These are phyloP conservation scores for Sanderia malayensis DNA, from an alignment of 30 jellyfish, hydroid and myxozoan species.

Conservation along the genomic window DNA sequence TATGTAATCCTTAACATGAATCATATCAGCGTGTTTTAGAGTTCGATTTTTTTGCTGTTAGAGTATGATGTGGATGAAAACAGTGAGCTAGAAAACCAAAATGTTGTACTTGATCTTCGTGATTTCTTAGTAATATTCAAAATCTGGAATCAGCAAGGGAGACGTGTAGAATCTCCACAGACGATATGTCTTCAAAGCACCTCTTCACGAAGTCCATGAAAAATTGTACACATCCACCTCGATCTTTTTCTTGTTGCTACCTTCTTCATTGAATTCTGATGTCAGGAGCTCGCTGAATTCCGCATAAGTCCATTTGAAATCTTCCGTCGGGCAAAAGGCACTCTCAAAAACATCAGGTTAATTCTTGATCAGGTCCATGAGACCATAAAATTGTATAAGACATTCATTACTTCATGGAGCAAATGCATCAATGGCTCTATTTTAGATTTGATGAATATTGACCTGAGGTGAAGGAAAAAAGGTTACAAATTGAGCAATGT, in stretches of 20 bases:
- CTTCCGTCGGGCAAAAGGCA: slow-evolving; percentile 3
- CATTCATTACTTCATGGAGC: slow-evolving; percentile 3
- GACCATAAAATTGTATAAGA: slow-evolving; percentile 1
- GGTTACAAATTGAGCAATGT: not conserved
- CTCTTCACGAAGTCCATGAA: slow-evolving; percentile 3
- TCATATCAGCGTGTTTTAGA: too few species aligned
- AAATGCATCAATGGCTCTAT: slow-evolving; percentile 8
- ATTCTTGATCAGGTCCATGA: slow-evolving; percentile 5
- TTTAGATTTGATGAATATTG: slow-evolving; percentile 9
- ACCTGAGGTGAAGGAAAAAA: not conserved
- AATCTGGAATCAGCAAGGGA: too few species aligned
- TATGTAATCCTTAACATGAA: too few species aligned
- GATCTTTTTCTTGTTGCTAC: slow-evolving; percentile 2
- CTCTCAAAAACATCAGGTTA: slow-evolving; percentile 1
- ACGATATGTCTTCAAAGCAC: slow-evolving; percentile 14
- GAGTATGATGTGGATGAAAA: too few species aligned
- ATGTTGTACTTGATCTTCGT: too few species aligned
- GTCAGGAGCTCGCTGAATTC: slow-evolving; percentile 9
- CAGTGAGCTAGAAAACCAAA: too few species aligned
- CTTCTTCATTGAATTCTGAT: slow-evolving; percentile 4
- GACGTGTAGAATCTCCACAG: too few species aligned
- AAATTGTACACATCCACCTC: slow-evolving; percentile 3
- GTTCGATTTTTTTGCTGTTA: too few species aligned
- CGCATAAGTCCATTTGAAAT: not conserved
- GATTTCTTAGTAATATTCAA: too few species aligned